Evolutionary conservation across 1,140 invertebrate species (phyloP), one percentile per base, ranked within the genome.

Genomic region (Sitobion miscanthi): DNA sequence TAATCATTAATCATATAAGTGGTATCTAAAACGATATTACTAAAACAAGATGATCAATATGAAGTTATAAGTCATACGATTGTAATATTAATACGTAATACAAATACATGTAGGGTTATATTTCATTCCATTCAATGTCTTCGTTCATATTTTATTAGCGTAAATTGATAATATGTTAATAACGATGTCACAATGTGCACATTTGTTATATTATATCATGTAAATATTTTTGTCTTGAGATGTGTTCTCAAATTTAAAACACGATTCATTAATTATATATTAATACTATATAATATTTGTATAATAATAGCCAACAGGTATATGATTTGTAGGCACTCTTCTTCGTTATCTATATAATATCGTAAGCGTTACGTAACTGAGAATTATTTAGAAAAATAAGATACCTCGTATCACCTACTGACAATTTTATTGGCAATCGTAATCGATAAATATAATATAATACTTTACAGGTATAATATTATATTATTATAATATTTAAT

Each of bases 341-440:
- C 11, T 69, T n/a, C 11, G 62, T 69, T 69, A 69, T 69, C 11
- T 69, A 52, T 52, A 52, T 52, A 52, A 52, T 30, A 69, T 69
- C 4, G 30, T 69, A 69, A 9, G 30, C 25, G 3, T n/a, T 69
- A 69, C 11, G 30, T n/a, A 69, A 69, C 0, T 69, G 62, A 69
- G 62, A n/a, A 69, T 69, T 69, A n/a, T 69, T 69, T 69, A 69
- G 62, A 69, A 69, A 69, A 69, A 62, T 30, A 69, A n/a, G 62
- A 69, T 69, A 69, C 11, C 11, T n/a, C 30, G 62, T 69, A 69
- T 69, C 30, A n/a, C 0, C 11, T 3, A 69, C 30, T 2, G 57
- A 69, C 25, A 69, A 69, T 69, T 69, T n/a, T 69, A 69, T 69
- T 69, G 4, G 30, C 30, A 69, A 69, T 30, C 62, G 21, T 14